Evolutionary conservation across 1,140 invertebrate species (phyloP), one percentile per base, ranked within the genome.

Genomic region (Papilio xuthus): DNA sequence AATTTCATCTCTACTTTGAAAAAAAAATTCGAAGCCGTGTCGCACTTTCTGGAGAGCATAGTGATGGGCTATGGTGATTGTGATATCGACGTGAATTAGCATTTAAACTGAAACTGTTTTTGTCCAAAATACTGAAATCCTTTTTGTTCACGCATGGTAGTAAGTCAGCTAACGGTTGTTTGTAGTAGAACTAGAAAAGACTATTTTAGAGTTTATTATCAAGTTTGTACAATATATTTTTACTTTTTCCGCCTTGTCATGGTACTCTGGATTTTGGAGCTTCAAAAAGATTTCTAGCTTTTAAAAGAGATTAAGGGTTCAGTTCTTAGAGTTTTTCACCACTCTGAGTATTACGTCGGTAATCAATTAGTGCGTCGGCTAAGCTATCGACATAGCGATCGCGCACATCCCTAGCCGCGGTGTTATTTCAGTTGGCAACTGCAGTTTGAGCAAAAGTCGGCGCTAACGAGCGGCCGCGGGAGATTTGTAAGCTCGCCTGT

Each of bases 391-490:
- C 10, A 44, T 32, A 18, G 56, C 13, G 73, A 44, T 32, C 28
- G 56, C 13, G 73, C 23, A 53, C 72, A 56, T 50, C 42, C 20
- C 60, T 71, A 28, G 32, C 50, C 63, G 73, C 53, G 79, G 79
- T 80, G 83, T 82, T 80, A 83, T 80, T 82, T 83, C 63, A 82
- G 78, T 82, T 84, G 37, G 71, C 78, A 83, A 84, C 79, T 84
- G 84, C 79, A 82, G 82, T 85, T 79, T 83, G 80, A 80, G 81
- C 75, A 84, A 85, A 85, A 85, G 78, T 84, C 75, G 79, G 71
- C 78, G 76, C 73, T 83, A 83, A 83, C 81, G 83, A 81, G 79
- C 78, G 67, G 42, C 50, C 44, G 60, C 71, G 28, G 50, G 77
- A 79, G 83, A 82, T 83, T 83, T 83, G 78, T 84, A 78, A 70